Evolutionary conservation across 2,888 invertebrate species (phyloP).

Genomic region (Apamea anceps): DNA sequence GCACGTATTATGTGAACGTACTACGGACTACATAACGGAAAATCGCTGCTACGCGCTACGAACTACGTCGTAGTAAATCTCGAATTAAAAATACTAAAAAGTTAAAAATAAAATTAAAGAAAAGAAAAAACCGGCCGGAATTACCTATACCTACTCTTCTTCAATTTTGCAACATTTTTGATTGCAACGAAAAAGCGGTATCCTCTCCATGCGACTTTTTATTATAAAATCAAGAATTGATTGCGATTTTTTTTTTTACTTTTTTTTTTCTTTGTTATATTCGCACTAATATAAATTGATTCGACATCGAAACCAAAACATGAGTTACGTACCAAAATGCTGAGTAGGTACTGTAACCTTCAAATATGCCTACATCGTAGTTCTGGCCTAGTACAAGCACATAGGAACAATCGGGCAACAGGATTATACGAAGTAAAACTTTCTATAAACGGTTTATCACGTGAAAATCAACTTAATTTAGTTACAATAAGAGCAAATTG

Average conservation of each 20-base stretch:
- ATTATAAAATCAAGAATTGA: background rate
- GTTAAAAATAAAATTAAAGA: too few species aligned
- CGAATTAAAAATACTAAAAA: too few species aligned
- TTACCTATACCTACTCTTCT: too few species aligned
- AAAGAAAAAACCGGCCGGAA: too few species aligned
- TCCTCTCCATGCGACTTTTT: too few species aligned
- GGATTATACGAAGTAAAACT: conserved; percentile 2
- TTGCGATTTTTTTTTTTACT: too few species aligned
- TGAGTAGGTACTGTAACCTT: background rate
- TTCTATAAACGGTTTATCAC: background rate
- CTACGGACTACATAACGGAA: too few species aligned
- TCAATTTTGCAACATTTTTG: too few species aligned
- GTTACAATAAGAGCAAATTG: background rate
- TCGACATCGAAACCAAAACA: background rate
- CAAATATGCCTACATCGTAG: background rate
- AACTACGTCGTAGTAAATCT: too few species aligned
- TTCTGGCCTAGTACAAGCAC: background rate
- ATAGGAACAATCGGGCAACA: background rate
- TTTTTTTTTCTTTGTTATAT: background rate
- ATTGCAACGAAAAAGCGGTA: too few species aligned
- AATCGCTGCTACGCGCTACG: too few species aligned
- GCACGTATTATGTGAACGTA: too few species aligned
- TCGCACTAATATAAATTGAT: background rate
- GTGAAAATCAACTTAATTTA: conserved; percentile 14
- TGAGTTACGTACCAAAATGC: background rate